A percentile compares a stretch with the other conserved stretches of the same genome.
Conservation (phyloP, 2,797 vertebrate genomes). For the Paramormyrops hopkinsi region DNA sequence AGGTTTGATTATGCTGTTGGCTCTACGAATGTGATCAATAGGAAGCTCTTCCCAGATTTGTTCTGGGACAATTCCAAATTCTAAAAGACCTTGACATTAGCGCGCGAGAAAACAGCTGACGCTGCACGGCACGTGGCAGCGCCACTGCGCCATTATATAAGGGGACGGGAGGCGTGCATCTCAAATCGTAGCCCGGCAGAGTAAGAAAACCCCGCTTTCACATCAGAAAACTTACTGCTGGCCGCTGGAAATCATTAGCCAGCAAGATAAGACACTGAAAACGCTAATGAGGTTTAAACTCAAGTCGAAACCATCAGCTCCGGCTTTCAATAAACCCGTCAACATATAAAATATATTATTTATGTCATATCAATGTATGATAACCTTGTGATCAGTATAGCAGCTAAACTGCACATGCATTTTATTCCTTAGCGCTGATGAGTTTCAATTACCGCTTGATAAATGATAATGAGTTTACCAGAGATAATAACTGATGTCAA, state of each 20-base stretch:
- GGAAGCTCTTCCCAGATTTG: slow-evolving; percentile 34
- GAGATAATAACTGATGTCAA: slow-evolving; percentile 3
- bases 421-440: not conserved
- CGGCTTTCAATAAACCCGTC: not conserved
- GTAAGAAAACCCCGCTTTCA: not conserved
- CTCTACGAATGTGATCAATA: slow-evolving; percentile 33
- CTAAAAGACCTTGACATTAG: slow-evolving; percentile 39
- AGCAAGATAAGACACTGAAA: not conserved
- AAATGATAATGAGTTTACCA: not conserved
- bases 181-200: not conserved
- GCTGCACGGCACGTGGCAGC: slow-evolving; percentile 25
- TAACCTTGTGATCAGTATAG: not conserved
- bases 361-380: not conserved
- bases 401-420: not conserved
- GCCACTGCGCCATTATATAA: not conserved
- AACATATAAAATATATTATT: not conserved
- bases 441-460: slow-evolving; percentile 5
- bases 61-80: slow-evolving; percentile 36
- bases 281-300: not conserved
- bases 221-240: not conserved
- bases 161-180: not conserved
- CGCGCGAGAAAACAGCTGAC: slow-evolving; percentile 32
- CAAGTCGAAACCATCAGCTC: not conserved
- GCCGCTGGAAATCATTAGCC: not conserved
- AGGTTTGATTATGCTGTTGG: slow-evolving; percentile 34